These are phyloP conservation scores for Brachionus manjavacas DNA, from an alignment of 1,140 invertebrate species.

Conservation along the genomic window DNA sequence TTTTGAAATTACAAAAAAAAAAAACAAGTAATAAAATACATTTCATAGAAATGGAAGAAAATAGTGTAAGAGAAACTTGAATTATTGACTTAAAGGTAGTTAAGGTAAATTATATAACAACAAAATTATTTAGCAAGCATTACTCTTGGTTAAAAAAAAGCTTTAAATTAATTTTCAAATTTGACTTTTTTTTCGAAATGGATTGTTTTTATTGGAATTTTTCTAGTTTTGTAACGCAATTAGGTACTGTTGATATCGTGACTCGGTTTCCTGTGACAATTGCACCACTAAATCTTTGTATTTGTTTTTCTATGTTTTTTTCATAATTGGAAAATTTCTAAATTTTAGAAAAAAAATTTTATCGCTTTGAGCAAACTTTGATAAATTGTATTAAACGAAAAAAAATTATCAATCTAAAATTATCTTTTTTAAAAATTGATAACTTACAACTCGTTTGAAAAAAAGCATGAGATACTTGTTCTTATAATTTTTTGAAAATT, in stretches of 20 bases:
- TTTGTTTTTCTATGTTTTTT: neutral
- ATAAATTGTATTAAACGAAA: neutral
- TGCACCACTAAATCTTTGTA: neutral
- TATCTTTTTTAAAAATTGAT: neutral
- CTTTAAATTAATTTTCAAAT: neutral
- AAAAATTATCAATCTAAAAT: neutral
- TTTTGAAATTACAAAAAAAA: conserved; percentile 28
- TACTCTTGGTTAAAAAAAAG: neutral
- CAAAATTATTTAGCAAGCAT: conserved; percentile 13
- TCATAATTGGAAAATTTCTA: neutral
- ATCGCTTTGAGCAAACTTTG: neutral
- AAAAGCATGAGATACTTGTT: neutral
- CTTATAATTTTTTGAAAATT: neutral
- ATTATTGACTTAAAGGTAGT: conserved; percentile 38
- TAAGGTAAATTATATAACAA: conserved; percentile 39
- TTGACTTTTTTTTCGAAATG: neutral
- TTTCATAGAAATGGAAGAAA: neutral
- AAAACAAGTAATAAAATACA: neutral
- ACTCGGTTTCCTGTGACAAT: neutral
- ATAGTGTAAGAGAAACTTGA: conserved; percentile 15
- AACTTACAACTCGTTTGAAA: neutral
- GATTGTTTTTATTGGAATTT: neutral
- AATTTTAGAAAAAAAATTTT: neutral
- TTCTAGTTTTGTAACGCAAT: neutral
- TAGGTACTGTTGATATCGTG: neutral